Percentiles rank a stretch among this genome's conserved stretches.
Evolutionary conservation across 2,888 invertebrate species (phyloP).

Genomic region (Diplolepis rosae): DNA sequence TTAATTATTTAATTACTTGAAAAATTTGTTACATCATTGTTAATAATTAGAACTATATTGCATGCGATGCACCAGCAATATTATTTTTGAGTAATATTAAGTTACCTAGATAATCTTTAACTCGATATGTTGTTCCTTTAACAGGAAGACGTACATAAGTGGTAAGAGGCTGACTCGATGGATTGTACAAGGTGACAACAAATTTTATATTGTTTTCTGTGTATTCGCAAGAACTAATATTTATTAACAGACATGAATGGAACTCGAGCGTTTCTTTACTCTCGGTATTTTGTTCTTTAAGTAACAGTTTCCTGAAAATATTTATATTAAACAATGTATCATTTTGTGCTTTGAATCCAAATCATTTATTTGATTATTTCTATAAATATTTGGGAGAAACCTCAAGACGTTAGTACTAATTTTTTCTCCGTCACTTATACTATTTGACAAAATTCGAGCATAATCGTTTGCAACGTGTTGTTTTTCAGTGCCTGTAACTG

Average conservation of each 20-base stretch:
- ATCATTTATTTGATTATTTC: too few relatives aligned
- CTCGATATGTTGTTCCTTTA: conserved; percentile 75
- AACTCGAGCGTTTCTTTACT: conserved; percentile 60
- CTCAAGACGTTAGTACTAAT: conserved; percentile 77
- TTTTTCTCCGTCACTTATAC: conserved; percentile 78
- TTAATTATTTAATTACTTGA: neutral
- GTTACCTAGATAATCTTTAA: conserved; percentile 80
- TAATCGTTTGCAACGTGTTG: conserved; percentile 91
- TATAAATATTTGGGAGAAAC: conserved; percentile 67
- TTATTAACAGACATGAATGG: conserved; percentile 79
- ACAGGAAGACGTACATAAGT: conserved; percentile 82
- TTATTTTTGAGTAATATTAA: neutral
- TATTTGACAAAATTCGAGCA: conserved; percentile 81
- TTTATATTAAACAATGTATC: neutral
- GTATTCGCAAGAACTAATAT: conserved; percentile 84
- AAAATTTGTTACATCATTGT: neutral
- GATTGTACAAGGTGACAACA: conserved; percentile 88
- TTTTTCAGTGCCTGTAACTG: conserved; percentile 88
- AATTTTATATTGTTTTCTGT: conserved; percentile 80
- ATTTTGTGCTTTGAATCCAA: too few relatives aligned
- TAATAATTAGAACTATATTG: neutral
- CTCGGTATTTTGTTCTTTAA: neutral
- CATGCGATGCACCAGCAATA: too few relatives aligned
- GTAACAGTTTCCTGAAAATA: conserved; percentile 34
- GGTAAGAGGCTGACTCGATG: conserved; percentile 79